Conservation (phyloP, 2,797 vertebrate genomes). For the Phrynocephalus guinanensis region DNA sequence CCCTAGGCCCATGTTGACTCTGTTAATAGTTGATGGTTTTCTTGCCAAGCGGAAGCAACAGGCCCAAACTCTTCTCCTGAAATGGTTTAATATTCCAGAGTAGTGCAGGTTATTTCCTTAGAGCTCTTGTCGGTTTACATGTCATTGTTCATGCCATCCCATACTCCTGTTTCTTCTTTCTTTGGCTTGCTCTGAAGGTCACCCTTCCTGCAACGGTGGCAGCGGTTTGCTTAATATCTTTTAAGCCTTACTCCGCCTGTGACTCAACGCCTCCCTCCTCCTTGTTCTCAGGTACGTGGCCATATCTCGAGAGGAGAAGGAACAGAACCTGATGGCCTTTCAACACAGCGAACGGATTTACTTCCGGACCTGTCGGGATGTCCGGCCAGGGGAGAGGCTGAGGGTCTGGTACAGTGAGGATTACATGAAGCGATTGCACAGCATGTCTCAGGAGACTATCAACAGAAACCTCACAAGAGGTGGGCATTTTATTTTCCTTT, state of each 20-base stretch:
- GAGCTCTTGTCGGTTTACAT: conserved; percentile 36
- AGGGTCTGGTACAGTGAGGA: conserved; percentile 94
- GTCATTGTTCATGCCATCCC: conserved; percentile 55
- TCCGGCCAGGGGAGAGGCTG: conserved; percentile 86
- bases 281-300: conserved; percentile 85
- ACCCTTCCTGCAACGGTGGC: conserved; percentile 42
- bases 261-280: conserved; percentile 50
- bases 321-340: conserved; percentile 93
- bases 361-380: conserved; percentile 87
- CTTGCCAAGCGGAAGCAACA: conserved; percentile 16
- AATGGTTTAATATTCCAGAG: conserved; percentile 32
- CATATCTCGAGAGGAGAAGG: conserved; percentile 88
- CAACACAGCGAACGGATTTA: conserved; percentile 90
- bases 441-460: conserved; percentile 89
- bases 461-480: conserved; percentile 86
- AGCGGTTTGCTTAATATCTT: conserved; percentile 29
- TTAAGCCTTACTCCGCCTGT: conserved; percentile 10
- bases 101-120: conserved; percentile 24
- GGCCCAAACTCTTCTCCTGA: neutral
- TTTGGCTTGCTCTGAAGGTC: conserved; percentile 53
- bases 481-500: conserved; percentile 71
- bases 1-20: neutral
- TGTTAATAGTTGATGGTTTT: neutral
- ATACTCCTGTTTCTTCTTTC: conserved; percentile 35
- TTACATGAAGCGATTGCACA: conserved; percentile 90